phyloP scores from a whole-genome alignment of 2,113 vertebrate species.

The Etia nguti region DNA sequence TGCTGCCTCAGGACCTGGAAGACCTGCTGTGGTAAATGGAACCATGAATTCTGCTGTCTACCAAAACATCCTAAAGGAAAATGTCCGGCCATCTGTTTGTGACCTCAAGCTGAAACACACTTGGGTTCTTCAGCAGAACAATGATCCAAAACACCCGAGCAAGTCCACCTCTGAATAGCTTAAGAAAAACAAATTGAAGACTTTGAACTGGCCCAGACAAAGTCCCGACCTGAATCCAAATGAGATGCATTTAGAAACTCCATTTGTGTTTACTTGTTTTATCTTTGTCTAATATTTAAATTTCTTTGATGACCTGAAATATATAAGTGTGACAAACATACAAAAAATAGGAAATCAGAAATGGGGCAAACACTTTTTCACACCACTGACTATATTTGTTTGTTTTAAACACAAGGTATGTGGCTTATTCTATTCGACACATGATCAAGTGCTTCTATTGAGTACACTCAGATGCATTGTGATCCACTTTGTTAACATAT shows the following conservation, averaged over 20 bases:
- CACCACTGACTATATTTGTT: not conserved
- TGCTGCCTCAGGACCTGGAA: not conserved
- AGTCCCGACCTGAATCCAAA: not conserved
- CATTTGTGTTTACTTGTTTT: not conserved
- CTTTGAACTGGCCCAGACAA: not conserved
- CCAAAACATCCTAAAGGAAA: not conserved
- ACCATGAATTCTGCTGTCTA: not conserved
- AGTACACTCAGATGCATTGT: not conserved
- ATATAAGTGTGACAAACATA: not conserved
- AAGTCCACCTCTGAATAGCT: not conserved
- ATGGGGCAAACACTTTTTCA: not conserved
- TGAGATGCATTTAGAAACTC: not conserved
- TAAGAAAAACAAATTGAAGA: not conserved
- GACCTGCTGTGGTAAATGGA: not conserved
- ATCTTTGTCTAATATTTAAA: not conserved
- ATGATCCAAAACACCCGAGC: not conserved
- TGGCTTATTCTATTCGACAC: not conserved
- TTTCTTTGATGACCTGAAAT: not conserved
- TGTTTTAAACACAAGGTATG: not conserved
- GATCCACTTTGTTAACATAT: not conserved
- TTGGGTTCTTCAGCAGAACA: not conserved
- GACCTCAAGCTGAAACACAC: not conserved
- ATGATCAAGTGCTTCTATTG: not conserved
- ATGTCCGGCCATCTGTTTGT: not conserved
- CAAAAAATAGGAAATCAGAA: not conserved